Conservation (phyloP, 2,113 vertebrate genomes). For the Dendropsophus ebraccatus region DNA sequence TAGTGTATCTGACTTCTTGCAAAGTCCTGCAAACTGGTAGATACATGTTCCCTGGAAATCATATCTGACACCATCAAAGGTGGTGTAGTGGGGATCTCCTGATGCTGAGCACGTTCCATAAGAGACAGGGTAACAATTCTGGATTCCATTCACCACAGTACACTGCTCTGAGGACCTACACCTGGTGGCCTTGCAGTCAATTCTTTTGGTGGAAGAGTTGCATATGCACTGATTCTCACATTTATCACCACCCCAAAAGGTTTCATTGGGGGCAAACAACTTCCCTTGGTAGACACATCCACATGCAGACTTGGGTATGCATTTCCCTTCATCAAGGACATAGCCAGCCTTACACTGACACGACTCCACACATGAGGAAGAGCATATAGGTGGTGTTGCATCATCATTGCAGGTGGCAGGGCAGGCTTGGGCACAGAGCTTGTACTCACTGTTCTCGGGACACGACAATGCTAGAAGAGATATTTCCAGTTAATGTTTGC, state of each 20-base stretch:
- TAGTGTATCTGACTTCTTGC: conserved; percentile 62
- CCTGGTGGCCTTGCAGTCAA: conserved; percentile 64
- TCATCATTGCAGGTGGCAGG: conserved; percentile 72
- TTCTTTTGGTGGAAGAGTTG: conserved; percentile 51
- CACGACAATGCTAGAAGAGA: conserved; percentile 60
- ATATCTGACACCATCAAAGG: conserved; percentile 72
- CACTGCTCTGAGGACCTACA: conserved; percentile 67
- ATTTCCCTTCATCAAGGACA: conserved; percentile 67
- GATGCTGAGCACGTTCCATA: conserved; percentile 69
- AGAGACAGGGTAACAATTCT: conserved; percentile 69
- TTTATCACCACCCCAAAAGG: conserved; percentile 70
- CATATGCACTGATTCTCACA: conserved; percentile 69
- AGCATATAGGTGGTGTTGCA: conserved; percentile 65
- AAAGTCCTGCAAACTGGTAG: conserved; percentile 69
- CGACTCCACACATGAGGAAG: conserved; percentile 69
- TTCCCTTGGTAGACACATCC: conserved; percentile 72
- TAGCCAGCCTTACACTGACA: conserved; percentile 73
- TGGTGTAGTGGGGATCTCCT: conserved; percentile 73
- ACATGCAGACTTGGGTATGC: conserved; percentile 67
- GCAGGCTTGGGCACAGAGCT: conserved; percentile 72
- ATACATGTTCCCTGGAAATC: conserved; percentile 76
- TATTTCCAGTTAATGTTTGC: too few relatives aligned
- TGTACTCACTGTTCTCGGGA: conserved; percentile 74
- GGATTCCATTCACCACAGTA: conserved; percentile 70
- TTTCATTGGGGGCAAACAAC: conserved; percentile 66